Conservation (phyloP, 2,797 vertebrate species). For the Salmo trutta region DNA sequence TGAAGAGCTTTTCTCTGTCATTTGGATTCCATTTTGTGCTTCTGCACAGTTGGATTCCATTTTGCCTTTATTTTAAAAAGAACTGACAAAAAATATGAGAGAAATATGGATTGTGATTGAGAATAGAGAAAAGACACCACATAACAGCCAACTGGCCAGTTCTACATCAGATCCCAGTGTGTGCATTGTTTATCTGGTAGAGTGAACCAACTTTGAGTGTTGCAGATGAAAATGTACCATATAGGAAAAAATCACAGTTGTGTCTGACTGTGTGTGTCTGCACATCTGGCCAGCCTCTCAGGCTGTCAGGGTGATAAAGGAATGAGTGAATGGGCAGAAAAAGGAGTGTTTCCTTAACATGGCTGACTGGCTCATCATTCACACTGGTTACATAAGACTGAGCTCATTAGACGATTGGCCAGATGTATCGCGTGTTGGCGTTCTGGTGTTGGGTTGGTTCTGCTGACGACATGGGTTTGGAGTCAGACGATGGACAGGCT, state of each 20-base stretch:
- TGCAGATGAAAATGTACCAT: not conserved
- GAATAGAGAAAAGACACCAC: not conserved
- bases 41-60: conserved; percentile 49
- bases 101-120: not conserved
- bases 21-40: conserved; percentile 46
- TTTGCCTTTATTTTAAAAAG: conserved; percentile 23
- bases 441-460: not conserved
- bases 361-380: too few relatives aligned
- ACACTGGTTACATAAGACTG: conserved; percentile 6
- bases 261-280: not conserved
- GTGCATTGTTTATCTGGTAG: not conserved
- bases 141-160: not conserved
- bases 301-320: not conserved
- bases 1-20: conserved; percentile 3
- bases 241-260: not conserved
- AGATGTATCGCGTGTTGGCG: not conserved
- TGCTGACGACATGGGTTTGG: not conserved
- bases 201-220: not conserved
- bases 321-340: not conserved
- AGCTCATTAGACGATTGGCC: not conserved
- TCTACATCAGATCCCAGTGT: not conserved
- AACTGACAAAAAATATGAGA: not conserved
- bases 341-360: not conserved
- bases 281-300: not conserved
- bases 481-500: not conserved